These are phyloP conservation scores for Manis pentadactyla DNA, from an alignment of 2,797 vertebrate genomes.

Conservation along the genomic window DNA sequence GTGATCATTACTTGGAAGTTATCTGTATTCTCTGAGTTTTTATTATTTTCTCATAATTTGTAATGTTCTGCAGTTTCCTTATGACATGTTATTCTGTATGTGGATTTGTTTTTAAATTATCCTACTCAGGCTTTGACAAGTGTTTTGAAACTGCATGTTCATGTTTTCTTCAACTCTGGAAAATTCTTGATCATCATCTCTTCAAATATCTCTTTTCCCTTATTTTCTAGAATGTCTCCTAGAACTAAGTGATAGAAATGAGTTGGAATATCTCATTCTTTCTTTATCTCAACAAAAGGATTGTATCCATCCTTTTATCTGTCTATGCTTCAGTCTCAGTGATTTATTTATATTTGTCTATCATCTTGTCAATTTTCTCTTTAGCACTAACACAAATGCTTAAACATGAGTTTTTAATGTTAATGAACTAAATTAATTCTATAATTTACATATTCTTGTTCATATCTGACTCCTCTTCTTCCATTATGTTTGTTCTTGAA, in stretches of 20 bases:
- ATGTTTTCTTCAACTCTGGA: conserved; percentile 9
- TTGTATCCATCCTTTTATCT: background rate
- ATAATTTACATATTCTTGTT: background rate
- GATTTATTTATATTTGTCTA: background rate
- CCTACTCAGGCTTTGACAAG: background rate
- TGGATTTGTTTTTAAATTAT: conserved; percentile 25
- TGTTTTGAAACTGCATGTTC: conserved; percentile 18
- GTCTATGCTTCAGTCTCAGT: background rate
- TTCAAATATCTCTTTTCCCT: background rate
- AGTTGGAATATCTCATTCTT: background rate
- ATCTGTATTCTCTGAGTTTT: background rate
- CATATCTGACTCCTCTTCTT: background rate
- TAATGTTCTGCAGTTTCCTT: background rate
- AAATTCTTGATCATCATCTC: background rate
- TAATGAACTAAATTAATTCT: background rate
- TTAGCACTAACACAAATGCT: background rate
- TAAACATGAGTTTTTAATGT: background rate
- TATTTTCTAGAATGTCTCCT: background rate
- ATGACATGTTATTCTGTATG: background rate
- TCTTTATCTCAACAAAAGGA: background rate
- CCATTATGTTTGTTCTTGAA: background rate
- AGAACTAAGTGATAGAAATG: background rate
- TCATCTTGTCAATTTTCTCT: background rate
- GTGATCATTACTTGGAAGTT: background rate
- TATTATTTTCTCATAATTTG: background rate